phyloP scores from a whole-genome alignment of 30 jellyfish, hydroid and myxozoan genomes.

The Aurelia coerulea region DNA sequence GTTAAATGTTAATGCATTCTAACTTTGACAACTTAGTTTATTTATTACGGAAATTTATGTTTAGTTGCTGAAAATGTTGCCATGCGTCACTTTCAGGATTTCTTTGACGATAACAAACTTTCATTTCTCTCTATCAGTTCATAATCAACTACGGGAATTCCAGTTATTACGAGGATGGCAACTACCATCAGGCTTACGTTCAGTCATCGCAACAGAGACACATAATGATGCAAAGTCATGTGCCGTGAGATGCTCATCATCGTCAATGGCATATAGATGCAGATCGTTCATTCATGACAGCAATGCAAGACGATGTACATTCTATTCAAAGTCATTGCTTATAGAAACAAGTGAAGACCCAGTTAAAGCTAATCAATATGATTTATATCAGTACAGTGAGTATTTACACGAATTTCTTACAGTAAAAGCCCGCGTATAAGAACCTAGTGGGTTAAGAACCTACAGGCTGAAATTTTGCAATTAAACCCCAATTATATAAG shows the following conservation, averaged over 20 bases:
- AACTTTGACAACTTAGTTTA: too few species aligned
- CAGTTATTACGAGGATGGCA: slow-evolving; percentile 66
- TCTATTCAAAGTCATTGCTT: slow-evolving; percentile 64
- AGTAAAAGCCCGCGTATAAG: too few species aligned
- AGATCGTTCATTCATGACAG: slow-evolving; percentile 74
- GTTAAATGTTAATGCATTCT: too few species aligned
- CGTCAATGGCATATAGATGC: slow-evolving; percentile 53
- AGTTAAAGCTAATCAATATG: slow-evolving; percentile 37
- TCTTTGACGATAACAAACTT: too few species aligned
- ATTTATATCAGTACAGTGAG: slow-evolving; percentile 84
- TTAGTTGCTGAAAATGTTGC: too few species aligned
- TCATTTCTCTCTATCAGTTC: slow-evolving; percentile 39
- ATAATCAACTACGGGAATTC: slow-evolving; percentile 65
- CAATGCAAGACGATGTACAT: slow-evolving; percentile 45
- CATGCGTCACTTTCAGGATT: too few species aligned
- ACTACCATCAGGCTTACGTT: slow-evolving; percentile 63
- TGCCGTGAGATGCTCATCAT: slow-evolving; percentile 56
- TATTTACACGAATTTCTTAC: neutral
- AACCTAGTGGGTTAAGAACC: too few species aligned
- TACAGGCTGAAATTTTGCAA: too few species aligned
- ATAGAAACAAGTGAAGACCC: slow-evolving; percentile 55
- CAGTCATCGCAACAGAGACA: slow-evolving; percentile 29
- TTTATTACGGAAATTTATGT: too few species aligned
- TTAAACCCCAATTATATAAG: too few species aligned
- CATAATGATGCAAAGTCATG: slow-evolving; percentile 34